Conservation (phyloP, 2,113 vertebrate species). For the Aspidoscelis tigris region DNA sequence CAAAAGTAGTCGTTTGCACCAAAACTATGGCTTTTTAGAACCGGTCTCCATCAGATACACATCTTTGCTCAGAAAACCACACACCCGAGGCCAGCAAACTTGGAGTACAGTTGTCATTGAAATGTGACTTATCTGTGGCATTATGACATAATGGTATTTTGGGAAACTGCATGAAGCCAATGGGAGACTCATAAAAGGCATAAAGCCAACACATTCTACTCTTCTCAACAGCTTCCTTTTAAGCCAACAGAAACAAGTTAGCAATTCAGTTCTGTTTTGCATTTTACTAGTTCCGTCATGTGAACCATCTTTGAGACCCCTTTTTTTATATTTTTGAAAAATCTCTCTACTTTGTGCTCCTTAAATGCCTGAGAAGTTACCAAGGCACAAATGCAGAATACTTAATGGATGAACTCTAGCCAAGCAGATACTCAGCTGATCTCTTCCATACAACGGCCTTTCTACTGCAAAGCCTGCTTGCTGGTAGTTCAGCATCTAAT, state of each 20-base stretch:
- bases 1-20: not conserved
- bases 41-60: conserved; percentile 7
- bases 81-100: not conserved
- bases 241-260: not conserved
- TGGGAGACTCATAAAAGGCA: not conserved
- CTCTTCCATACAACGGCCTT: conserved; percentile 7
- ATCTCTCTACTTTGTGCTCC: not conserved
- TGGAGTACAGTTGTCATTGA: not conserved
- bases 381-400: not conserved
- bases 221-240: not conserved
- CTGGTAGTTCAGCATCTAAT: not conserved
- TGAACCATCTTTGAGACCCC: not conserved
- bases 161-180: not conserved
- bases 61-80: not conserved
- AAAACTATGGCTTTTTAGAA: not conserved
- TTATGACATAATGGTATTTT: not conserved
- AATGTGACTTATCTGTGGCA: not conserved
- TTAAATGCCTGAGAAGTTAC: not conserved
- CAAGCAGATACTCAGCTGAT: conserved; percentile 6
- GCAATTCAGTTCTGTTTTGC: not conserved
- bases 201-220: not conserved
- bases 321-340: not conserved
- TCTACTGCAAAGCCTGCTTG: not conserved
- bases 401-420: conserved; percentile 2
- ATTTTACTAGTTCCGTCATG: not conserved